Conservation (phyloP, 2,888 invertebrate genomes). For the Drosophila lacicola region DNA sequence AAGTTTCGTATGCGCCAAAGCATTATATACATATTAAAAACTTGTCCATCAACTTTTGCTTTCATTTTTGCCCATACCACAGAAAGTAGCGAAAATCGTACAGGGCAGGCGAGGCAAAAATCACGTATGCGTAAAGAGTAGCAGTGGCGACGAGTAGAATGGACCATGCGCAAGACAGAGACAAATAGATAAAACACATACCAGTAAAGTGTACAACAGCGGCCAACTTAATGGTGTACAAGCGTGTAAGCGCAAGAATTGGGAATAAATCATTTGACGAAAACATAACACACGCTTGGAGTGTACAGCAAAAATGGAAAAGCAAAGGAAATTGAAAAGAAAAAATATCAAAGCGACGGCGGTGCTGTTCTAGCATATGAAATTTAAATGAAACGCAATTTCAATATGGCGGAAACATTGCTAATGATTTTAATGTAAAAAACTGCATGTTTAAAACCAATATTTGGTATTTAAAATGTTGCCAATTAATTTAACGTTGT, state of each 20-base stretch:
- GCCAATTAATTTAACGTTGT: slow-evolving; percentile 7
- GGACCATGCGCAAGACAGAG: slow-evolving; percentile 37
- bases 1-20: slow-evolving; percentile 27
- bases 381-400: slow-evolving; percentile 39
- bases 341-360: slow-evolving; percentile 29
- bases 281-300: slow-evolving; percentile 65
- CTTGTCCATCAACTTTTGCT: slow-evolving; percentile 83
- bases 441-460: not conserved
- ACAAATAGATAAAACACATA: slow-evolving; percentile 43
- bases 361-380: slow-evolving; percentile 31
- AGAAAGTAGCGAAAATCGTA: slow-evolving; percentile 64
- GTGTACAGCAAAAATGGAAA: slow-evolving; percentile 48
- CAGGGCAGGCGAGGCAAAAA: slow-evolving; percentile 59
- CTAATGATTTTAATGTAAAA: not conserved
- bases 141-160: slow-evolving; percentile 26
- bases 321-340: slow-evolving; percentile 24
- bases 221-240: slow-evolving; percentile 72
- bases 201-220: slow-evolving; percentile 35
- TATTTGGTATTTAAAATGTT: slow-evolving; percentile 8
- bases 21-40: slow-evolving; percentile 54
- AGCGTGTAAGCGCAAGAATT: slow-evolving; percentile 41
- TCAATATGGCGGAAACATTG: slow-evolving; percentile 51
- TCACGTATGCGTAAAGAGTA: slow-evolving; percentile 71
- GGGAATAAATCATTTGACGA: slow-evolving; percentile 71
- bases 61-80: slow-evolving; percentile 71